These are phyloP conservation scores for Oreochromis aureus DNA, from an alignment of 2,113 vertebrate species.

Conservation along the genomic window DNA sequence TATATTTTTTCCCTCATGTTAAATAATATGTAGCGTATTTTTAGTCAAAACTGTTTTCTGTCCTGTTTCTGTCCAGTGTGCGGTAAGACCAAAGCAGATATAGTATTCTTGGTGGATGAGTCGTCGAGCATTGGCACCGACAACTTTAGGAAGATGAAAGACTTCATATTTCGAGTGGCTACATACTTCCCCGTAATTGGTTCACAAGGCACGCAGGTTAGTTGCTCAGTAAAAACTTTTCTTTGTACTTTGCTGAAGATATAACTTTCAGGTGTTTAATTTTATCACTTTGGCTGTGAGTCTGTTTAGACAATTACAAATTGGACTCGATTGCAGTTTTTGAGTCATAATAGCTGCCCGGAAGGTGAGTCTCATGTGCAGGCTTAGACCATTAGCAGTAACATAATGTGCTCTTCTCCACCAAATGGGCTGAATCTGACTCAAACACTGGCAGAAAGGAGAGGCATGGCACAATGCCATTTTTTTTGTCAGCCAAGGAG, in stretches of 20 bases:
- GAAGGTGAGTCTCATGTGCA: not conserved
- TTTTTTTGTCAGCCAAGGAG: not conserved
- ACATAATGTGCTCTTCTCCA: not conserved
- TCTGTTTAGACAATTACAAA: not conserved
- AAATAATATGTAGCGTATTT: not conserved
- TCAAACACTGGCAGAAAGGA: not conserved
- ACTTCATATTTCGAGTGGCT: conserved; percentile 81
- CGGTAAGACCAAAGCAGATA: conserved; percentile 77
- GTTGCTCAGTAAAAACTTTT: not conserved
- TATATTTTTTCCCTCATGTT: not conserved
- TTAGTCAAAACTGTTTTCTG: not conserved
- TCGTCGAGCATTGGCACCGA: conserved; percentile 83
- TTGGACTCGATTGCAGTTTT: not conserved
- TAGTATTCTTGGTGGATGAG: conserved; percentile 87
- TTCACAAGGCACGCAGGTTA: conserved; percentile 78
- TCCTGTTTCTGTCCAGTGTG: conserved; percentile 72
- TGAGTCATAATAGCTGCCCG: not conserved
- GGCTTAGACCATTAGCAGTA: not conserved
- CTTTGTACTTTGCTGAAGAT: not conserved
- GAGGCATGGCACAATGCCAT: not conserved
- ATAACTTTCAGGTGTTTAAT: not conserved
- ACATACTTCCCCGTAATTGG: conserved; percentile 86
- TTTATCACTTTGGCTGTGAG: not conserved
- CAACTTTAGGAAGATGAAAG: conserved; percentile 85
- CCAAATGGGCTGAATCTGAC: not conserved